Evolutionary conservation across 2,888 invertebrate genomes (phyloP).

Genomic region (Tetrapedia diversipes): DNA sequence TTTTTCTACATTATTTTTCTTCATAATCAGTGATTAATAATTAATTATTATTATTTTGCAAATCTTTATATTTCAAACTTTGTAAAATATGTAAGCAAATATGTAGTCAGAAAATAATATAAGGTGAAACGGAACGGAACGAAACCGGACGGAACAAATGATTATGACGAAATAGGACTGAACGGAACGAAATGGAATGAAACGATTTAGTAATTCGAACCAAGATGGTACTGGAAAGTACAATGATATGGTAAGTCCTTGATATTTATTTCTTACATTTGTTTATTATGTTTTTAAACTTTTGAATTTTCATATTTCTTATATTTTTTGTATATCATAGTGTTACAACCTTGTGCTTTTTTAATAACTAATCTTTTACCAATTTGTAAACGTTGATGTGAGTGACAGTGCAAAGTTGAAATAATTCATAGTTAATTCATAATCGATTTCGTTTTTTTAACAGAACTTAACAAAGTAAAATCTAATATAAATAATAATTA

Average conservation of each 20-base stretch:
- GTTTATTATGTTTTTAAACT: not conserved
- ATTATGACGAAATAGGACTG: conserved; percentile 7
- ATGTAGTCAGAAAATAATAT: not conserved
- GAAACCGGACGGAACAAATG: conserved; percentile 6
- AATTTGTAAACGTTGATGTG: conserved; percentile 5
- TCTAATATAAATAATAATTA: not conserved
- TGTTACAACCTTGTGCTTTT: too few relatives aligned
- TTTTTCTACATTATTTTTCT: not conserved
- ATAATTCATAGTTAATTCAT: not conserved
- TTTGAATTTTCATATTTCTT: not conserved
- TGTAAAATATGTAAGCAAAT: conserved; percentile 7
- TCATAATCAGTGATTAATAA: too few relatives aligned
- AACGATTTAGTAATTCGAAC: conserved; percentile 56
- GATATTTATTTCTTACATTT: conserved; percentile 25
- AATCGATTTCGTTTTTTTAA: not conserved
- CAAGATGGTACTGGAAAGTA: conserved; percentile 99
- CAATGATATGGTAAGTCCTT: conserved; percentile 94
- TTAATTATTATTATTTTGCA: not conserved
- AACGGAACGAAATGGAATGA: conserved; percentile 32
- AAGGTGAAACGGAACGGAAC: conserved; percentile 24
- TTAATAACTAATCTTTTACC: conserved; percentile 13
- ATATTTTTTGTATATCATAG: not conserved
- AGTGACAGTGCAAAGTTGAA: conserved; percentile 81
- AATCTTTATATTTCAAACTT: not conserved
- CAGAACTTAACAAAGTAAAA: not conserved